These are phyloP conservation scores for Takifugu rubripes DNA, from an alignment of 2,797 vertebrate genomes.

Conservation along the genomic window DNA sequence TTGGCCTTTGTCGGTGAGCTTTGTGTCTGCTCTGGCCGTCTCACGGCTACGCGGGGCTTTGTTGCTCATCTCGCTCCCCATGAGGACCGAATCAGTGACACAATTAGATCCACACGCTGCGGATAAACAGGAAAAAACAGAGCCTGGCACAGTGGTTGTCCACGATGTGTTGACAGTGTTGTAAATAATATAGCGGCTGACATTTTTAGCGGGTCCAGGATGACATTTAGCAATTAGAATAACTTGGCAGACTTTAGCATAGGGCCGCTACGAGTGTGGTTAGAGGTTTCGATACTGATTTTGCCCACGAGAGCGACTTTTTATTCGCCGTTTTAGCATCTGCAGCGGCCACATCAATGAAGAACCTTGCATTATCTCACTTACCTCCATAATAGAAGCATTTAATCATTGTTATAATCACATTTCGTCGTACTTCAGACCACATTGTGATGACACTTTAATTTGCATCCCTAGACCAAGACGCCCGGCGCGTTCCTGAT, in stretches of 20 bases:
- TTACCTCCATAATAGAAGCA: not conserved
- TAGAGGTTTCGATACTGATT: not conserved
- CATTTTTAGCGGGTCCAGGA: slow-evolving; percentile 9
- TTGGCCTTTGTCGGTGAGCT: slow-evolving; percentile 41
- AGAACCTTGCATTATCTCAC: too few relatives aligned
- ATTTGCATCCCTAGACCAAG: not conserved
- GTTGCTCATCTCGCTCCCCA: slow-evolving; percentile 29
- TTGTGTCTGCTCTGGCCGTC: slow-evolving; percentile 38
- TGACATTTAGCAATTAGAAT: slow-evolving; percentile 1
- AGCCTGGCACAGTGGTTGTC: not conserved
- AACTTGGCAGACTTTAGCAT: slow-evolving; percentile 1
- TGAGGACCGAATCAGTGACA: slow-evolving; percentile 36
- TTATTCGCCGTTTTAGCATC: not conserved
- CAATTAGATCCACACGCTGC: slow-evolving; percentile 26
- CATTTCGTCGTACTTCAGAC: not conserved
- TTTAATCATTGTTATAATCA: not conserved
- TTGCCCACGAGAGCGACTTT: too few relatives aligned
- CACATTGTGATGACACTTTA: slow-evolving; percentile 1
- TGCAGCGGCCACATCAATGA: too few relatives aligned
- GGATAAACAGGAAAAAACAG: slow-evolving; percentile 15
- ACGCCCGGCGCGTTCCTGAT: not conserved
- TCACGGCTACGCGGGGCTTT: slow-evolving; percentile 34
- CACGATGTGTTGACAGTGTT: slow-evolving; percentile 6
- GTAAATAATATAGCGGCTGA: not conserved
- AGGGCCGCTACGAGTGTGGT: not conserved